Evolutionary conservation across 2,888 invertebrate species (phyloP), one percentile per base, ranked within the genome.

Genomic region (Zelleria hepariella): DNA sequence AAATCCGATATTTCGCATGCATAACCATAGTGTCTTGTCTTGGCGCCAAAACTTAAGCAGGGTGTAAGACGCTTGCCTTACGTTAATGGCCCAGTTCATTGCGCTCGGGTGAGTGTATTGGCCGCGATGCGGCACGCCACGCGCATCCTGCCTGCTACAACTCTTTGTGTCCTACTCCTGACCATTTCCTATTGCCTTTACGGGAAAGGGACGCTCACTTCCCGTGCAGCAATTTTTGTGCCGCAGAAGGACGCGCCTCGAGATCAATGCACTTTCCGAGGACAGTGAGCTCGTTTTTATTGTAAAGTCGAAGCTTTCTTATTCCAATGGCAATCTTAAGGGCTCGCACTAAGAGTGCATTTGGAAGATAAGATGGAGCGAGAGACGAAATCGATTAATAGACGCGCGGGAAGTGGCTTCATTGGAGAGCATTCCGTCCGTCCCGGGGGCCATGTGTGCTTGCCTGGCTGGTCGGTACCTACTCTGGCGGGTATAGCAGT

Each of bases 251-350:
- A 88, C 85, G 85, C 80, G 72, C 72, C 72, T 69, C 67, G 82
- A 86, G 88, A 88, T 86, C 88, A 88, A 88, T 88, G 88, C 87
- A 87, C 88, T 87, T 86, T 81, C 78, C 72, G 87, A 86, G 86
- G 87, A 86, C 84, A 84, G 77, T 78, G 77, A 75, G 82, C 80
- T 76, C 74, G 80, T 80, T 86, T 84, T 86, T 86, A 84, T 83
- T 75, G 73, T 75, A 78, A 72, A 73, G 71, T 72, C 70, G 65
- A 68, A 64, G 63, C 64, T 66, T 69, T 69, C 63, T 65, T 69
- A 69, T 67, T 64, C 72, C 65, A 84, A 78, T 78, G 75, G 68
- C 69, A 74, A 77, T 79, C 82, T 82, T 86, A 80, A 63, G 69
- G 62, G 59, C 62, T 60, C 58, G 69, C 60, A 64, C 66, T 80